Percentiles rank a stretch among this genome's conserved stretches.
Evolutionary conservation across 2,797 vertebrate species (phyloP).

Genomic region (Scolopax rusticola): DNA sequence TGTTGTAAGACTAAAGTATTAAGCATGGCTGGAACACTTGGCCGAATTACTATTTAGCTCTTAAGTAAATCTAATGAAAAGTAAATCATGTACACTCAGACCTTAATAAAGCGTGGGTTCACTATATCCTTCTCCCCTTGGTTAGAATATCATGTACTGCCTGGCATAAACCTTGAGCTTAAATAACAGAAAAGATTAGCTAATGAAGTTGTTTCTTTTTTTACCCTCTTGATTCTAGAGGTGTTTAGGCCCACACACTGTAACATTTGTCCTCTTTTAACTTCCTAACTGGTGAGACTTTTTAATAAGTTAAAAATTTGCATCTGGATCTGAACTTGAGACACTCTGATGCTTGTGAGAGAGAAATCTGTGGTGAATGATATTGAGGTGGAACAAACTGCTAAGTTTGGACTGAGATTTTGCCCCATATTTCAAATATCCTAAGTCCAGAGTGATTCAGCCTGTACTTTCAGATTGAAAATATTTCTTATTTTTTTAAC

Average conservation of each 20-base stretch:
- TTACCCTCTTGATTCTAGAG: not conserved
- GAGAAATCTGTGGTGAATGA: not conserved
- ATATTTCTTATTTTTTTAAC: not conserved
- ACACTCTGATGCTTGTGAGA: not conserved
- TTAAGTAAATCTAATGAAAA: slow-evolving; percentile 56
- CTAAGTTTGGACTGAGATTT: not conserved
- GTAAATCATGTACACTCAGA: slow-evolving; percentile 3
- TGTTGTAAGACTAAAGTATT: slow-evolving; percentile 21
- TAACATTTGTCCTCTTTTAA: slow-evolving; percentile 8
- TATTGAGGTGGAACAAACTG: not conserved
- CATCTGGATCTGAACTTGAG: not conserved
- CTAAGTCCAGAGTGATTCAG: not conserved
- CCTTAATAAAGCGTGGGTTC: slow-evolving; percentile 22
- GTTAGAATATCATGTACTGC: not conserved
- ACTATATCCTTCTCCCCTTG: not conserved
- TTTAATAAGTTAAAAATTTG: not conserved
- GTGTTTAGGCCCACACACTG: not conserved
- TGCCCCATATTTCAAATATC: not conserved
- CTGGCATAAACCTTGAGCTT: slow-evolving; percentile 23
- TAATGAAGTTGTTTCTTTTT: slow-evolving; percentile 15
- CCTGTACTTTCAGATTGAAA: not conserved
- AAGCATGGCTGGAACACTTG: not conserved
- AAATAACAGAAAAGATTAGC: not conserved
- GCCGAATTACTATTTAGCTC: slow-evolving; percentile 34
- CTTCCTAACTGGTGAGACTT: not conserved